Evolutionary conservation across 2,113 vertebrate species (phyloP), one percentile per base, ranked within the genome.

Genomic region (Quiscalus mexicanus): DNA sequence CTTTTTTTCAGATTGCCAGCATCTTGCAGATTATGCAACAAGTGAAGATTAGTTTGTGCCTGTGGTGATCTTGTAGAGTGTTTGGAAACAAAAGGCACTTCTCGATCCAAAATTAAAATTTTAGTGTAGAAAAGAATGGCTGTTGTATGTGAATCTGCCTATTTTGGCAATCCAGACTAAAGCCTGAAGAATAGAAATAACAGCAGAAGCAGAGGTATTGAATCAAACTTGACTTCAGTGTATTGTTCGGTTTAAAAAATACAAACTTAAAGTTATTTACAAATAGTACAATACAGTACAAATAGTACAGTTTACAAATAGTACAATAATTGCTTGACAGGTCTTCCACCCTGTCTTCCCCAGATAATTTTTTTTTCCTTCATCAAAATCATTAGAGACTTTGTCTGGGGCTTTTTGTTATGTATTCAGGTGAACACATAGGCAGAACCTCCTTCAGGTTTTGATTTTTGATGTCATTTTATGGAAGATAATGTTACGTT

Each of bases 21-120:
- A 84, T 97, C 84, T 96, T 94, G 78, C 86, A 96, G 78, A 96
- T 97, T 96, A 90, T 94, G 94, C 96, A 96, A 96, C 93, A 96
- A 93, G 91, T 86, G 93, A 92, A 90, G 91, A 96, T 93, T 85
- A 86, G 75, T 90, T 96, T 93, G 81, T 91, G 90, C 90, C 89
- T 93, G 64, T 93, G 94, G 89, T 93, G 65, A 70, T 97, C 93
- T 93, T 86, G 30, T 77, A 95, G 91, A 83, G 59, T 67, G 33
- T 88, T 91, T 95, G 80, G 84, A 84, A 86, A 92, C 88, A 91
- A 95, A 95, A 92, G 64, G 41, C 47, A n/a, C 50, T 93, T 95
- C 69, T 93, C 0, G 2, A 94, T 92, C 93, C 86, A 95, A 96
- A 95, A 73, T 81, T 86, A 74, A 86, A 70, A 90, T 91, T 91